A percentile compares a stretch with the other conserved stretches of the same genome.
These are phyloP conservation scores for Xyrauchen texanus DNA, from an alignment of 2,113 vertebrate species.

Conservation along the genomic window DNA sequence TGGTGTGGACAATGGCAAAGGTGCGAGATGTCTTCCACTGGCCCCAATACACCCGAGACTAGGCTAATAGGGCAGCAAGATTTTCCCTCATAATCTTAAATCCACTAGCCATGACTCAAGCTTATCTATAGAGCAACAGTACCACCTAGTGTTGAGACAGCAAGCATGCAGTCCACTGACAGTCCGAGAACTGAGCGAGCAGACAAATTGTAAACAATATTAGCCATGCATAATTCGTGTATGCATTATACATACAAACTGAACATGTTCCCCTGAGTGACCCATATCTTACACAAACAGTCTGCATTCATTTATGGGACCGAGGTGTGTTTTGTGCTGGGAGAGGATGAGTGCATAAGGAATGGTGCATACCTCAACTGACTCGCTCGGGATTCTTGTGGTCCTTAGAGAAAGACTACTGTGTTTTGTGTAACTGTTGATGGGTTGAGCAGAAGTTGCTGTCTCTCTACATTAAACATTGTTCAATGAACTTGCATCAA, in stretches of 20 bases:
- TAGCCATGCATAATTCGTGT: slow-evolving; percentile 62
- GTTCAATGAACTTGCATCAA: background rate
- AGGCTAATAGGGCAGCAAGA: slow-evolving; percentile 59
- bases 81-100: slow-evolving; percentile 53
- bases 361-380: slow-evolving; percentile 23
- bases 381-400: slow-evolving; percentile 11
- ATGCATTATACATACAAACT: slow-evolving; percentile 63
- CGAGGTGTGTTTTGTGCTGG: slow-evolving; percentile 32
- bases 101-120: slow-evolving; percentile 25
- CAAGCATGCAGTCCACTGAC: slow-evolving; percentile 18
- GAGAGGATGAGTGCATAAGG: slow-evolving; percentile 26
- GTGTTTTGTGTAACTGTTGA: slow-evolving; percentile 2
- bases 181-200: background rate
- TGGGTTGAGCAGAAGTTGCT: slow-evolving; percentile 4
- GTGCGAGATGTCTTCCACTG: slow-evolving; percentile 67
- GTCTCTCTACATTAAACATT: background rate
- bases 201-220: slow-evolving; percentile 57
- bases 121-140: slow-evolving; percentile 65
- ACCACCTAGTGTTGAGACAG: slow-evolving; percentile 64
- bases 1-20: slow-evolving; percentile 70
- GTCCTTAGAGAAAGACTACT: slow-evolving; percentile 29
- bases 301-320: slow-evolving; percentile 47
- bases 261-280: slow-evolving; percentile 55
- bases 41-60: slow-evolving; percentile 62
- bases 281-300: slow-evolving; percentile 55